Evolutionary conservation across 1,140 invertebrate species (phyloP).

Genomic region (Pseudomyrmex gracilis): DNA sequence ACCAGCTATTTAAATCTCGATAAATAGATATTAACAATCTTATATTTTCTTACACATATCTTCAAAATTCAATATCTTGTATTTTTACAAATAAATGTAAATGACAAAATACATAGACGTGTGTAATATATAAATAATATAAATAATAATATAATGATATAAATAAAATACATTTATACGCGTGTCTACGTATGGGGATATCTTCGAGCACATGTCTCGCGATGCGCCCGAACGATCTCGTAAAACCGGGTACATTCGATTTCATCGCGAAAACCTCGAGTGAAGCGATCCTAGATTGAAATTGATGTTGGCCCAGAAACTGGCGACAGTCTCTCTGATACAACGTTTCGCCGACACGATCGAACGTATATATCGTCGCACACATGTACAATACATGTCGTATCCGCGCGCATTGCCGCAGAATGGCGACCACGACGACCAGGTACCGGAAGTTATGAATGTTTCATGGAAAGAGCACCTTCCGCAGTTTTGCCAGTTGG

Average conservation of each 20-base stretch:
- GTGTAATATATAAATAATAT: background rate
- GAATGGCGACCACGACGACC: slow-evolving; percentile 18
- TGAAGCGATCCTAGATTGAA: slow-evolving; percentile 55
- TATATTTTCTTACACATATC: background rate
- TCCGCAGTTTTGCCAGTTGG: slow-evolving; percentile 57
- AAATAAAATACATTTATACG: background rate
- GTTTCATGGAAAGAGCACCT: slow-evolving; percentile 55
- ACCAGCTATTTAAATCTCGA: no score
- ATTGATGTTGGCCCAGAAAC: slow-evolving; percentile 50
- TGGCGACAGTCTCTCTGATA: slow-evolving; percentile 34
- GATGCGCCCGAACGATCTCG: slow-evolving; percentile 24
- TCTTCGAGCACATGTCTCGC: background rate
- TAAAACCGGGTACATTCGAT: slow-evolving; percentile 59
- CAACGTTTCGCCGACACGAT: slow-evolving; percentile 38
- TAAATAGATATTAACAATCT: no score
- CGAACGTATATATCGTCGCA: background rate
- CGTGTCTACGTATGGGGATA: background rate
- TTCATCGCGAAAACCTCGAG: slow-evolving; percentile 37
- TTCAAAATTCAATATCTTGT: slow-evolving; percentile 1
- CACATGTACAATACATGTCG: background rate
- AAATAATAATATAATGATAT: no score
- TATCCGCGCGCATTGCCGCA: slow-evolving; percentile 1
- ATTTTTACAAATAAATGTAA: background rate
- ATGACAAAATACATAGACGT: background rate
- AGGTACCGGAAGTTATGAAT: slow-evolving; percentile 61